Conservation (phyloP, 1,140 invertebrate species). For the Scaptomyza graminum region DNA sequence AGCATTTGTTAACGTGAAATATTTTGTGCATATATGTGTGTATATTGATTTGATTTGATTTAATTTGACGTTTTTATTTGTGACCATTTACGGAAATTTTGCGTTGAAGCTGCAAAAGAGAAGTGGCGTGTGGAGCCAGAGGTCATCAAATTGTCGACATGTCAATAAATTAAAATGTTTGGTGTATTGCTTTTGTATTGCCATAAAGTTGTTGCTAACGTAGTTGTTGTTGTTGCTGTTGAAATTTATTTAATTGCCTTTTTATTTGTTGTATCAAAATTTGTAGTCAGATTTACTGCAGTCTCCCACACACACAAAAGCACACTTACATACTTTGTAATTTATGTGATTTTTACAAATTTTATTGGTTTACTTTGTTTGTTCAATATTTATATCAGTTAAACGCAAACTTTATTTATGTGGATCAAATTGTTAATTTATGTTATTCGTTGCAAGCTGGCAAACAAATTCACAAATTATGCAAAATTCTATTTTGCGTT, state of each 20-base stretch:
- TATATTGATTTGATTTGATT: constrained; percentile 40
- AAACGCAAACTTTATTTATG: constrained; percentile 61
- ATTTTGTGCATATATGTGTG: constrained; percentile 37
- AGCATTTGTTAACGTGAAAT: constrained; percentile 39
- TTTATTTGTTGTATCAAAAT: constrained; percentile 64
- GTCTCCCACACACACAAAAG: constrained; percentile 16
- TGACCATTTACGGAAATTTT: constrained; percentile 34
- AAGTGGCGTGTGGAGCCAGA: neutral
- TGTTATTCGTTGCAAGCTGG: constrained; percentile 5
- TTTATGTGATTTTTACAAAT: constrained; percentile 72
- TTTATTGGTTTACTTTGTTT: constrained; percentile 78
- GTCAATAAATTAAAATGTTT: constrained; percentile 57
- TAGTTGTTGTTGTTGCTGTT: constrained; percentile 29
- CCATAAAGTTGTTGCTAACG: constrained; percentile 17
- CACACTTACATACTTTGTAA: constrained; percentile 4
- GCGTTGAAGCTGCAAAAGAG: constrained; percentile 24
- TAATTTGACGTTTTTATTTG: constrained; percentile 44
- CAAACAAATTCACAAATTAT: constrained; percentile 31
- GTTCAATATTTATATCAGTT: constrained; percentile 64
- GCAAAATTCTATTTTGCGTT: constrained; percentile 16
- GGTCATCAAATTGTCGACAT: constrained; percentile 64
- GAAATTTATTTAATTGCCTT: constrained; percentile 80
- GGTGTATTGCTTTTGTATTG: constrained; percentile 48
- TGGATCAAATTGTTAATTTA: constrained; percentile 62
- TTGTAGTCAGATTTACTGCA: constrained; percentile 66